Evolutionary conservation across 2,797 vertebrate genomes (phyloP), one percentile per base, ranked within the genome.

Genomic region (Cichlasoma orientale): DNA sequence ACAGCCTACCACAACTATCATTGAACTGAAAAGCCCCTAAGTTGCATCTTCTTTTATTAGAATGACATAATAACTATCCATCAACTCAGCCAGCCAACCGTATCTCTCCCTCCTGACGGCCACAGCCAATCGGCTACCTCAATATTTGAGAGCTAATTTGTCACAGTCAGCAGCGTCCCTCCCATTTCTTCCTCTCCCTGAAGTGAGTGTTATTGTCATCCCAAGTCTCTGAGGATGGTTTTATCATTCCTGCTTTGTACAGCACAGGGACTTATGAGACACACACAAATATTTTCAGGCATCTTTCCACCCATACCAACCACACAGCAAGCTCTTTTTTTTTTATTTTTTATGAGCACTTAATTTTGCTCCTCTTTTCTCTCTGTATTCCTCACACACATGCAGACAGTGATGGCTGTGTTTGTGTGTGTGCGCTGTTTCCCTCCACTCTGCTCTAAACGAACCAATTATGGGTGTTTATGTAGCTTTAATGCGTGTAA

Each of bases 391-490:
- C 61, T 68, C 29, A 47, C 68, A 86, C 79, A 82, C 55, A 72
- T 5, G 66, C 47, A 74, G 36, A 86, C 78, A 82, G 47, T 53
- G 68, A 82, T 57, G 61, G 66, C 77, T 86, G 82, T 82, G 61
- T 80, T 72, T 23, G 61, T 74, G 80, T 83, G 82, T 74, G 59
- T 69, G 57, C 11, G 38, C 78, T n/a, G 74, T 77, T 81, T 90
- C 59, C 73, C 79, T 86, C 79, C 78, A 83, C 88, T 83, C 79
- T 54, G 72, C 89, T 89, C 89, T 92, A 92, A 94, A 87, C 6
- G 13, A 90, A 94, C 87, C 90, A 94, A 94, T 94, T 92, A 93
- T 93, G 87, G 93, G 92, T 94, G 93, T 92, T 94, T 94, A 95
- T 93, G 91, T 93, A 92, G 91, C 87, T 93, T 90, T 93, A 95